phyloP scores from a whole-genome alignment of 2,797 vertebrate species.

The Ciconia nigra region DNA sequence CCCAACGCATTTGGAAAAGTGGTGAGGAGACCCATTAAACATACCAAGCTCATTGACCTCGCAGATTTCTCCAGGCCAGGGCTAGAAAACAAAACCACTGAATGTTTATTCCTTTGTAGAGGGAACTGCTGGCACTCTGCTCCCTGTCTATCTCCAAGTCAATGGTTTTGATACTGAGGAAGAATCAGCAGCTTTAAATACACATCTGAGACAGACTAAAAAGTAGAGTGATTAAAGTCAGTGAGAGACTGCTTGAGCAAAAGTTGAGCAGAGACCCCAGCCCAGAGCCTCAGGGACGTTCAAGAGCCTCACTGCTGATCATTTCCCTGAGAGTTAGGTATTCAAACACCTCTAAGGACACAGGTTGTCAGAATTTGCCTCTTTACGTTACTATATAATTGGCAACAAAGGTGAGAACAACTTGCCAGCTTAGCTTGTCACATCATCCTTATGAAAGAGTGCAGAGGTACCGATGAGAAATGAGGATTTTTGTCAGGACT shows the following conservation, averaged over 20 bases:
- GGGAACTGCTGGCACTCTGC: background rate
- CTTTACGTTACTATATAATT: background rate
- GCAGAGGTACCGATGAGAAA: background rate
- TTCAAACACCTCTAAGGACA: background rate
- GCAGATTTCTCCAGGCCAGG: background rate
- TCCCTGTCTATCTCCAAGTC: background rate
- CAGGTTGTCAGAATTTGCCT: background rate
- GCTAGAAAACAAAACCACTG: background rate
- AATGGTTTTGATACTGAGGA: background rate
- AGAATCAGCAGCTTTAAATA: background rate
- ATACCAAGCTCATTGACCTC: background rate
- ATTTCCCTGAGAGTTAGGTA: background rate
- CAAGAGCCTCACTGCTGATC: background rate
- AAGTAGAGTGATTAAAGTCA: background rate
- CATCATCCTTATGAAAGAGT: background rate
- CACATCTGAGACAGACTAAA: background rate
- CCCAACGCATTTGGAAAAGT: fast-evolving
- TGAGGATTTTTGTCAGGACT: background rate
- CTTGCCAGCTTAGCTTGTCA: background rate
- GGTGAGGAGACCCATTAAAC: background rate
- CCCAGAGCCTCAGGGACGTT: background rate
- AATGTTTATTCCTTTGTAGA: background rate
- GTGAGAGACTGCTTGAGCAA: background rate
- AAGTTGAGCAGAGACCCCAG: background rate
- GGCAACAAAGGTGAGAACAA: conserved; percentile 21